Evolutionary conservation across 2,113 vertebrate species (phyloP), one percentile per base, ranked within the genome.

Genomic region (Toxostoma redivivum): DNA sequence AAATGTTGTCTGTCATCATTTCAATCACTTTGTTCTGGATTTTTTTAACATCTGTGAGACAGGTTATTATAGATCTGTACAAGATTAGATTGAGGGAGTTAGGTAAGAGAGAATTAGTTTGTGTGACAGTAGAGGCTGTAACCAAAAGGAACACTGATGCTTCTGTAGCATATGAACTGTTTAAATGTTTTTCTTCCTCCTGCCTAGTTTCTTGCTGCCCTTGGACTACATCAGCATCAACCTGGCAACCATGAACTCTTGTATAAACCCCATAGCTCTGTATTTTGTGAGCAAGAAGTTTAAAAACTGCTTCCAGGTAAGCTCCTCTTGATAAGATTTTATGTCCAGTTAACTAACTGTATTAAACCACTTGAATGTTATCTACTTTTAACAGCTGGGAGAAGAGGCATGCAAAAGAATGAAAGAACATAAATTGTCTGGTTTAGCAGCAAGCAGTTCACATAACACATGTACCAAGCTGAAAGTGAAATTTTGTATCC

Each of bases 261-360:
- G 99, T 96, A 99, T 99, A 98, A 99, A 99, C 61, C 99, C 99
- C 89, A 99, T 99, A 92, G 99, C 99, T 91, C 98, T 99, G 64
- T 99, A 98, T 97, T 99, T 99, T 65, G 99, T 99, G 95, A 99
- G 99, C 98, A 99, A 99, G 98, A 99, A 99, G 94, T 99, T 99
- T 97, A 99, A 99, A 97, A 99, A 98, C 95, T 99, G 99, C 94
- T 99, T 99, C 96, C 99, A 99, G 99, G 99, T 99, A 98, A 98
- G 94, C 83, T 86, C 19, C 67, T 45, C 42, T 56, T 53, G 44
- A 44, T 48, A 45, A 87, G 69, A 64, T 80, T 83, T 53, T 70
- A 69, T 47, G 28, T 66, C 30, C 44, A 16, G 9, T 38, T 92
- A 62, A 65, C 53, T 25, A 69, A 54, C 6, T 42, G 31, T 54